Percentiles rank a stretch among this genome's conserved stretches.
Evolutionary conservation across 2,797 vertebrate genomes (phyloP).

Genomic region (Poeciliopsis infans): DNA sequence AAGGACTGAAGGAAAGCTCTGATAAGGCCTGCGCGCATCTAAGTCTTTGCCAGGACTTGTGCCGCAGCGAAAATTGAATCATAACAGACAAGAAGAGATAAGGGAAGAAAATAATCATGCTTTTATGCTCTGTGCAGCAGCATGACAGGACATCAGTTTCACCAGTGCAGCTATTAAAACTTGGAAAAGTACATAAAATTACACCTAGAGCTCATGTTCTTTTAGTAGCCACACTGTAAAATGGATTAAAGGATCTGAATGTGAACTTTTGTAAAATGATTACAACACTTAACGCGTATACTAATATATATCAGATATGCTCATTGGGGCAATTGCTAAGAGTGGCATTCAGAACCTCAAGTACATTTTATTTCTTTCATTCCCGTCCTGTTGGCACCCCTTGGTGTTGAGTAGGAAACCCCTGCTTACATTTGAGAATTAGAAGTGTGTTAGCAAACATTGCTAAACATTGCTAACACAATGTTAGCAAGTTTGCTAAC

Average conservation of each 20-base stretch:
- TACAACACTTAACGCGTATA: not conserved
- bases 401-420: no score
- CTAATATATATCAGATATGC: not conserved
- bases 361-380: no score
- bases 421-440: no score
- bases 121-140: constrained; percentile 60
- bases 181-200: constrained; percentile 44
- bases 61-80: constrained; percentile 66
- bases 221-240: not conserved
- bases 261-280: not conserved
- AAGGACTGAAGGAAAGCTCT: constrained; percentile 59
- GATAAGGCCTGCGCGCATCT: constrained; percentile 69
- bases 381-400: no score
- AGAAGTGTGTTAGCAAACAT: no score
- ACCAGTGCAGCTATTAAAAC: constrained; percentile 45
- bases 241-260: not conserved
- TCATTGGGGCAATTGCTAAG: no score
- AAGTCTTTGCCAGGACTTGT: constrained; percentile 64
- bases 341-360: not conserved
- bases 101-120: constrained; percentile 62
- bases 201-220: constrained; percentile 5
- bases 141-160: constrained; percentile 55
- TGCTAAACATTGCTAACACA: no score
- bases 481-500: no score
- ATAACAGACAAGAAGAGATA: constrained; percentile 72